Conservation (phyloP, 2,113 vertebrate genomes). For the Raphicerus campestris region DNA sequence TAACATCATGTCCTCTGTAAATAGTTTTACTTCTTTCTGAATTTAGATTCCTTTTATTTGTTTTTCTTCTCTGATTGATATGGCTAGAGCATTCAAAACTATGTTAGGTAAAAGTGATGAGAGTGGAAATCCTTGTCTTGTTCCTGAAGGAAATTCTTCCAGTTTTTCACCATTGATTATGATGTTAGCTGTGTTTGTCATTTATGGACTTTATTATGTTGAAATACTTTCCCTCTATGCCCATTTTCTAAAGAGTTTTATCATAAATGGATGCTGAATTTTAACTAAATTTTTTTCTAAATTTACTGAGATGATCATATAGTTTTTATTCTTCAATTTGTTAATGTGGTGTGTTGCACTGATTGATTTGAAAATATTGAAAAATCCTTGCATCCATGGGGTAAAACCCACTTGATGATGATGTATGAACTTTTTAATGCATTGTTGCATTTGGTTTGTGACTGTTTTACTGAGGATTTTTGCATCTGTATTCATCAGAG, state of each 20-base stretch:
- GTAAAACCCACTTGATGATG: not conserved
- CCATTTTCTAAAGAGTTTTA: not conserved
- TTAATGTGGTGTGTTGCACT: not conserved
- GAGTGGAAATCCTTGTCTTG: not conserved
- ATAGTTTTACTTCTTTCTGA: not conserved
- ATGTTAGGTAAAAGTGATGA: not conserved
- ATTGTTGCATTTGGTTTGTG: not conserved
- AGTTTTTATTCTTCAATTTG: not conserved
- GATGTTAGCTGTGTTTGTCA: not conserved
- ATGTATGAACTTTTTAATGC: not conserved
- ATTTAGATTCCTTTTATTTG: not conserved
- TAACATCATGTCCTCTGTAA: not conserved
- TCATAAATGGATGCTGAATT: not conserved
- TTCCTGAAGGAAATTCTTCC: not conserved
- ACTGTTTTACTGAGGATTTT: not conserved
- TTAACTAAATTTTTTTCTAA: not conserved
- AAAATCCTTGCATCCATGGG: not conserved
- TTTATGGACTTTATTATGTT: not conserved
- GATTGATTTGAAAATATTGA: not conserved
- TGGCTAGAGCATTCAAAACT: not conserved
- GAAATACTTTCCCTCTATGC: not conserved
- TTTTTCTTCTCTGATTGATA: not conserved
- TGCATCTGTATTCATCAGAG: not conserved
- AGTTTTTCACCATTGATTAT: not conserved
- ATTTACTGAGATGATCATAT: not conserved